Base-by-base conservation (phyloP, 2,888 invertebrate species). In the Temnothorax unifasciatus region DNA sequence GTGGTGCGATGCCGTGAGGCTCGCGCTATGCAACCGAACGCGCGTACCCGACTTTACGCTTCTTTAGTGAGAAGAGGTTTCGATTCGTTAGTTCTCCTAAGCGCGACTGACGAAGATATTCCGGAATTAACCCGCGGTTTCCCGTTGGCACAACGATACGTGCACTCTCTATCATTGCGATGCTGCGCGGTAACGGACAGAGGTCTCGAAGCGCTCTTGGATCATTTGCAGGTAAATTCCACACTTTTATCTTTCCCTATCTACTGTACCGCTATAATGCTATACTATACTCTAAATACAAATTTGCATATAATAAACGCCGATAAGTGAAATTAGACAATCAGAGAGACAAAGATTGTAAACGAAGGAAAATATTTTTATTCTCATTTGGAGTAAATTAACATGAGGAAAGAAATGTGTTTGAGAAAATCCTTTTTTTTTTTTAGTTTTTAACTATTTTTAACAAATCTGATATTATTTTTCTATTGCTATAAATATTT, bases 141-240 rank as follows among this genome's bases (percentile, higher is more conserved):
- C 94, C 97, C 98, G 5, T 95, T 97, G 90, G 97, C 98, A 75
- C 97, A 97, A 87, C 97, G 98, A 92, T 97, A 98, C 93, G 96
- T 99, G 89, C 97, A 98, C 93, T 97, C 98, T 84, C 96, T 99
- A 88, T 97, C 97, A 92, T 96, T 99, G 91, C 96, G 98, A 92
- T 98, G 98, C 94, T 98, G 98, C 93, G 98, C 98, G 92, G 96
- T 99, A 93, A 98, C 98, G 50, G 99, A 99, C 95, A 96, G 98
- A 92, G 99, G 99, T 8, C 95, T 99, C 90, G 99, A 99, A 95
- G 97, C 98, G 38, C 96, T 98, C 66, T 95, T 98, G 93, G 98
- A 98, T 96, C 98, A 98, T 95, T 96, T 98, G 88, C 98, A 98
- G 97, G 98, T 97, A 94, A 59, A 71, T 81, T 50, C 18, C 2